These are phyloP conservation scores for Lasioglossum leucozonium DNA, from an alignment of 2,888 invertebrate species.

Conservation along the genomic window DNA sequence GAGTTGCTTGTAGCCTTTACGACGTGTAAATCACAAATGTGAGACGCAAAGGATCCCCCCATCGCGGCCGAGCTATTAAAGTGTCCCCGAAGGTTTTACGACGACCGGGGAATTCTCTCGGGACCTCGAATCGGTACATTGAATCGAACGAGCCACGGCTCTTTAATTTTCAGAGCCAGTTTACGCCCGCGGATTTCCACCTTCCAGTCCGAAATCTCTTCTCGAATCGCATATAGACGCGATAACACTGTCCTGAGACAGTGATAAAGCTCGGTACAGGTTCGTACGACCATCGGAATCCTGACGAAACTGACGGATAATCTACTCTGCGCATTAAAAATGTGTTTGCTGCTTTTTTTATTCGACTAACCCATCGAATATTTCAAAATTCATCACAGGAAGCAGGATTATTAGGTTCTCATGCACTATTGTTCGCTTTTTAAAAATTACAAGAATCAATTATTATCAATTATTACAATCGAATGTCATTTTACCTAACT, in stretches of 20 bases:
- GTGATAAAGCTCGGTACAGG: neutral
- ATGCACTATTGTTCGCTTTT: neutral
- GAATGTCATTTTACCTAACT: neutral
- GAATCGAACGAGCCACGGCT: constrained; percentile 36
- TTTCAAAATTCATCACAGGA: neutral
- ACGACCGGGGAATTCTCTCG: constrained; percentile 46
- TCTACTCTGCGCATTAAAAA: neutral
- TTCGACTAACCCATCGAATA: neutral
- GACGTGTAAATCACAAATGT: constrained; percentile 76
- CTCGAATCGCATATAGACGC: neutral
- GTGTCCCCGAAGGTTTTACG: constrained; percentile 66
- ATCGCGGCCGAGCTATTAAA: constrained; percentile 60
- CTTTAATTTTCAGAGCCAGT: constrained; percentile 38
- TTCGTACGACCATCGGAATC: neutral
- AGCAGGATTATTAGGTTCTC: too few relatives aligned
- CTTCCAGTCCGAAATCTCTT: neutral
- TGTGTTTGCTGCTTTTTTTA: neutral
- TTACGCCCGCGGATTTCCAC: constrained; percentile 4
- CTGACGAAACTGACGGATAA: neutral
- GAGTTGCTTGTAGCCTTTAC: constrained; percentile 66
- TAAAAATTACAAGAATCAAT: neutral
- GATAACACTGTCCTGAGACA: neutral
- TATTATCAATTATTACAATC: too few relatives aligned
- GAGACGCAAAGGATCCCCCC: constrained; percentile 63
- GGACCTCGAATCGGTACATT: constrained; percentile 35